phyloP scores from a whole-genome alignment of 2,797 vertebrate genomes.

The Lithobates sylvaticus region DNA sequence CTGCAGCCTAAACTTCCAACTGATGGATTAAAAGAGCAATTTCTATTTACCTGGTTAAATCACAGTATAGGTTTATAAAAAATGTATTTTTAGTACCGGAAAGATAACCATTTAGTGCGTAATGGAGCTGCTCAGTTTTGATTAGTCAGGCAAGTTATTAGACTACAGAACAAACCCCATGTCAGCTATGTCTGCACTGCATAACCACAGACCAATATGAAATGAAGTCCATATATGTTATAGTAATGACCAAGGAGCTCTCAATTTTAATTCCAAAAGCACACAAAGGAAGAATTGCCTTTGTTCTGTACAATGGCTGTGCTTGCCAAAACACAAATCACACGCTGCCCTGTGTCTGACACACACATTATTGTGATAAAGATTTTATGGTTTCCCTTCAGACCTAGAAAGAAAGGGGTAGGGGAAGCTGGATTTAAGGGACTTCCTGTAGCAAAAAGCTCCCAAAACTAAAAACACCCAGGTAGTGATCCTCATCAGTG shows the following conservation, averaged over 20 bases:
- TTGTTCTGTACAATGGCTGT: conserved; percentile 44
- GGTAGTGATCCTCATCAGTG: not conserved
- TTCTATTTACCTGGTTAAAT: too few species aligned
- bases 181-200: too few species aligned
- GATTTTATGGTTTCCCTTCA: conserved; percentile 61
- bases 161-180: too few species aligned
- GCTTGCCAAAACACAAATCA: conserved; percentile 57
- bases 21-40: too few species aligned
- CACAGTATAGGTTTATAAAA: too few species aligned
- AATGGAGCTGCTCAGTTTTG: too few species aligned
- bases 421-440: conserved; percentile 25
- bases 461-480: conserved; percentile 22
- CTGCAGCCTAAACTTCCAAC: too few species aligned
- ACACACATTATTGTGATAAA: conserved; percentile 57
- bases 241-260: not conserved
- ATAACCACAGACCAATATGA: not conserved
- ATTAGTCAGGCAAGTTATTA: too few species aligned
- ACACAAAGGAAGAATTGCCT: conserved; percentile 41
- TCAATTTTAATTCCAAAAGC: conserved; percentile 1
- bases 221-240: not conserved
- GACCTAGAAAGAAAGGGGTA: conserved; percentile 33
- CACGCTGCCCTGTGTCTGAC: conserved; percentile 44
- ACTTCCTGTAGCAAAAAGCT: conserved; percentile 24
- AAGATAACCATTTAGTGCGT: too few species aligned
- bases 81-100: too few species aligned